Evolutionary conservation across 2,113 vertebrate genomes (phyloP).

Genomic region (Coregonus clupeaformis): DNA sequence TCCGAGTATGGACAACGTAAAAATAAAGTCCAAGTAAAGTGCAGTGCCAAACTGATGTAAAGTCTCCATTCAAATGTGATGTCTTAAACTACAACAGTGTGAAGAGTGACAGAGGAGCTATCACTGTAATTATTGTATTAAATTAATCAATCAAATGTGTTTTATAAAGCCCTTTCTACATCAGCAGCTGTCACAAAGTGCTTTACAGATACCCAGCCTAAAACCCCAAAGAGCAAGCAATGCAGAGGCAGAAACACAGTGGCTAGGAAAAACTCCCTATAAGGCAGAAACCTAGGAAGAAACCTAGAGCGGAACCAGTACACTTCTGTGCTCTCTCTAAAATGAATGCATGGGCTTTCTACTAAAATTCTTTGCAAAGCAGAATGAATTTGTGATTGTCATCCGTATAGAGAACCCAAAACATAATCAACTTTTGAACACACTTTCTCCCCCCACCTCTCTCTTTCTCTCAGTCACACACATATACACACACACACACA

Average conservation of each 20-base stretch:
- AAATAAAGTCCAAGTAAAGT: not conserved
- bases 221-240: no score
- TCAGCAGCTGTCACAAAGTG: no score
- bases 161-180: no score
- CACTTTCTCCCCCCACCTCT: not conserved
- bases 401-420: constrained; percentile 46
- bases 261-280: no score
- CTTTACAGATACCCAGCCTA: no score
- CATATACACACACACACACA: constrained; percentile 17
- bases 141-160: no score
- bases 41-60: no score
- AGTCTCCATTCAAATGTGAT: no score
- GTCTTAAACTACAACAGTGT: not conserved
- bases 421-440: constrained; percentile 55
- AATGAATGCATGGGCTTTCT: constrained; percentile 28
- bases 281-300: no score
- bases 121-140: no score
- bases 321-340: constrained; percentile 28
- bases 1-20: not conserved
- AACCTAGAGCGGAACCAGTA: not conserved
- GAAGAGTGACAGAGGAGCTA: no score
- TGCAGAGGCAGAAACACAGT: no score
- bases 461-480: constrained; percentile 14
- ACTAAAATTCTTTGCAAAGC: constrained; percentile 43
- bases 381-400: constrained; percentile 56